These are phyloP conservation scores for Drosophila ambigua DNA, from an alignment of 1,140 invertebrate genomes.

Conservation along the genomic window DNA sequence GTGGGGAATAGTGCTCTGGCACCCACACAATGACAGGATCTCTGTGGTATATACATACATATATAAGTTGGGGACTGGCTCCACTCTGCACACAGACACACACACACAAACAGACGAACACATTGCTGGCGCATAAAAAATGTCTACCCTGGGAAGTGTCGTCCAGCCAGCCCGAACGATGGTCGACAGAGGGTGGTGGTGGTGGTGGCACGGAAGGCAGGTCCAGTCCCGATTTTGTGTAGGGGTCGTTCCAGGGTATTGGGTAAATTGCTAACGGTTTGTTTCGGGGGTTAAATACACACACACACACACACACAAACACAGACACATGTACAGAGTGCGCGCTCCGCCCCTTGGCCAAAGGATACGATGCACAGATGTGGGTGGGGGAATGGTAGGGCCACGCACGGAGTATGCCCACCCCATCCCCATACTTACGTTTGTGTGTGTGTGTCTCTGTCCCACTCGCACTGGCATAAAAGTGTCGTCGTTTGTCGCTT, in stretches of 20 bases:
- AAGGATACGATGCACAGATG: constrained; percentile 14
- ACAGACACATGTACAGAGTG: no score
- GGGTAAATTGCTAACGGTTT: no score
- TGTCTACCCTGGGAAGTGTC: constrained; percentile 56
- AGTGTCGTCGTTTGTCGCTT: constrained; percentile 51
- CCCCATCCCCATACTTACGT: not conserved
- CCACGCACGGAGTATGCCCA: constrained; percentile 21
- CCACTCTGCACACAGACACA: not conserved
- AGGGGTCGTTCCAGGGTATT: no score
- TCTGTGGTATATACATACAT: not conserved
- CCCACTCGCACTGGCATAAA: constrained; percentile 32
- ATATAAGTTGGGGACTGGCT: no score
- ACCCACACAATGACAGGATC: constrained; percentile 8
- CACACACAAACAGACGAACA: constrained; percentile 14
- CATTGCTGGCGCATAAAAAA: constrained; percentile 47
- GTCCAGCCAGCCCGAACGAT: constrained; percentile 23
- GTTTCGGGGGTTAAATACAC: no score
- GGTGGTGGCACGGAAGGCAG: no score
- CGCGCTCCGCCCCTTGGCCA: constrained; percentile 33
- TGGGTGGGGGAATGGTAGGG: constrained; percentile 5
- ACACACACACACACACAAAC: no score
- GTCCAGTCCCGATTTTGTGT: no score
- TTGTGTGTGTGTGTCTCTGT: constrained; percentile 31
- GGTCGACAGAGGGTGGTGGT: no score
- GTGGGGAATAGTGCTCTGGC: no score